phyloP scores from a whole-genome alignment of 2,888 invertebrate genomes.

The Aquatica leii region DNA sequence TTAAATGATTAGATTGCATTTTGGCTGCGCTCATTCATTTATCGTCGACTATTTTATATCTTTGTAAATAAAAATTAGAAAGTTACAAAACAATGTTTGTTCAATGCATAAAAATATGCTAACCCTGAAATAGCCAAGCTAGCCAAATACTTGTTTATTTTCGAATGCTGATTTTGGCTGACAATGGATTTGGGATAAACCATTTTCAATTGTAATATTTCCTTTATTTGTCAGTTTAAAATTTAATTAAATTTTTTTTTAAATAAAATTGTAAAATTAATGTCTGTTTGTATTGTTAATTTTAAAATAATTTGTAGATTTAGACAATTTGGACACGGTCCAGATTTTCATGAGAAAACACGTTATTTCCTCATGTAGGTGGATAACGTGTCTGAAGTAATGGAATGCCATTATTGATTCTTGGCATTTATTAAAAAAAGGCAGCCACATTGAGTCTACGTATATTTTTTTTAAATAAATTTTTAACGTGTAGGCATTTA shows the following conservation, averaged over 20 bases:
- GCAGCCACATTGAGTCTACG: too few relatives aligned
- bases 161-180: slow-evolving; percentile 42
- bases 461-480: too few relatives aligned
- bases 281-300: too few relatives aligned
- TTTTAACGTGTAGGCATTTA: too few relatives aligned
- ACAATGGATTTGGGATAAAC: slow-evolving; percentile 37
- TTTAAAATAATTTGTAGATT: background rate
- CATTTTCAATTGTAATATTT: slow-evolving; percentile 7
- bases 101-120: slow-evolving; percentile 22
- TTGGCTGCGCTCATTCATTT: background rate
- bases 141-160: slow-evolving; percentile 46
- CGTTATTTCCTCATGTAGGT: slow-evolving; percentile 1
- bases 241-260: background rate
- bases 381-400: background rate
- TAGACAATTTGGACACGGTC: background rate
- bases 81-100: slow-evolving; percentile 9
- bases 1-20: background rate
- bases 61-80: background rate
- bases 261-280: too few relatives aligned
- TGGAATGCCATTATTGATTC: too few relatives aligned
- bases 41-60: background rate
- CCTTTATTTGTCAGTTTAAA: background rate
- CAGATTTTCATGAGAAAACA: background rate
- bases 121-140: slow-evolving; percentile 42
- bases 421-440: too few relatives aligned